Evolutionary conservation across 2,113 vertebrate species (phyloP).

Genomic region (Chitala chitala): DNA sequence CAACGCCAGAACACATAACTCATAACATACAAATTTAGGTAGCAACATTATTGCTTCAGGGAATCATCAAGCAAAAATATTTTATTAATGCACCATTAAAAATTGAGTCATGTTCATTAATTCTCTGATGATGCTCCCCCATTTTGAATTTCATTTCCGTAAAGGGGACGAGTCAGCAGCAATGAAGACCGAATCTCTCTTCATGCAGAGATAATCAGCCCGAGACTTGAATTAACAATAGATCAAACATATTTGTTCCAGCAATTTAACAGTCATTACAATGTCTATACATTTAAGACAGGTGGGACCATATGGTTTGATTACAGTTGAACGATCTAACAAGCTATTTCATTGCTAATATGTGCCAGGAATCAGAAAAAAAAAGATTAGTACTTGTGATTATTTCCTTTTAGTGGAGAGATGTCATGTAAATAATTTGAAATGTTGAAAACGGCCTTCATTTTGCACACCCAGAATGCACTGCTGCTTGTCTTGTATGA

Average conservation of each 20-base stretch:
- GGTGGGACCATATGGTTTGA: not conserved
- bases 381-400: no score
- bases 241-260: conserved; percentile 12
- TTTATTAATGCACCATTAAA: conserved; percentile 60
- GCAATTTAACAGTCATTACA: conserved; percentile 12
- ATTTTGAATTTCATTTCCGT: conserved; percentile 44
- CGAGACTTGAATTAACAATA: conserved; percentile 6
- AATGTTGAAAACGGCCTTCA: no score
- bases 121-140: conserved; percentile 45
- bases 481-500: not conserved
- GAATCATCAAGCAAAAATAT: conserved; percentile 46
- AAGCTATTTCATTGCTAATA: not conserved
- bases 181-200: conserved; percentile 32
- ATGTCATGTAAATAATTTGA: no score
- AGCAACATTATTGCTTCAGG: conserved; percentile 34
- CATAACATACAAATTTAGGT: conserved; percentile 35
- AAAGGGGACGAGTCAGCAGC: conserved; percentile 27
- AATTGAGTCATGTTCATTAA: conserved; percentile 54
- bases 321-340: conserved; percentile 1
- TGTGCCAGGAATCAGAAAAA: not conserved
- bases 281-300: conserved; percentile 16
- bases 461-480: no score
- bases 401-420: no score
- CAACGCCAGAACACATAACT: conserved; percentile 27
- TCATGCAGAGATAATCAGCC: conserved; percentile 25